Evolutionary conservation across 2,113 vertebrate species (phyloP).

Genomic region (Numida meleagris): DNA sequence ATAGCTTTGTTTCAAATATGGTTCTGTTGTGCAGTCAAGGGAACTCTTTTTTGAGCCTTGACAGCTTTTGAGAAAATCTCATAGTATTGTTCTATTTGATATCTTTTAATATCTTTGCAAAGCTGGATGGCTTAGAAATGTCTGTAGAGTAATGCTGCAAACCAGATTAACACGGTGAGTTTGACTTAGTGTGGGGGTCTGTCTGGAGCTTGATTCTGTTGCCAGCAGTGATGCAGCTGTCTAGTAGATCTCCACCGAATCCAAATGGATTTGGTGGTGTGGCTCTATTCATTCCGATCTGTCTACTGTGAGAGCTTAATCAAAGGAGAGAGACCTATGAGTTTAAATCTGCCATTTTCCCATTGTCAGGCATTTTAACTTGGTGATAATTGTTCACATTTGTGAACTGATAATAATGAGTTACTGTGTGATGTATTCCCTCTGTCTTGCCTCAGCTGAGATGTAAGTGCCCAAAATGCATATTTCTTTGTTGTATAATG

Average conservation of each 20-base stretch:
- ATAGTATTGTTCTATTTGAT: background rate
- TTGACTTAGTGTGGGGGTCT: background rate
- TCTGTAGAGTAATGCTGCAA: background rate
- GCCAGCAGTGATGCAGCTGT: background rate
- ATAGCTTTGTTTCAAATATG: background rate
- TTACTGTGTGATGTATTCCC: background rate
- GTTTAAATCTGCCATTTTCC: background rate
- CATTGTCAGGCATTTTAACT: background rate
- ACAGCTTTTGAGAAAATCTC: background rate
- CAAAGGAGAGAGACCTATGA: background rate
- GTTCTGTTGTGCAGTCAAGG: background rate
- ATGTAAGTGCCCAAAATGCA: accelerated
- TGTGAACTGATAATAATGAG: background rate
- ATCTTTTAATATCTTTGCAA: background rate
- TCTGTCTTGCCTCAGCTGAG: background rate
- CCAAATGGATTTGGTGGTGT: background rate
- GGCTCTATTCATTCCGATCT: background rate
- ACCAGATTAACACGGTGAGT: background rate
- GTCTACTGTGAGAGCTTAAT: background rate
- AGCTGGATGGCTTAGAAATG: background rate
- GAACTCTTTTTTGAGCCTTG: background rate
- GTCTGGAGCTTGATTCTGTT: background rate
- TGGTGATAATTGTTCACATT: background rate
- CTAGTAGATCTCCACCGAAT: background rate
- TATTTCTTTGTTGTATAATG: background rate